Conservation (phyloP, 2,113 vertebrate genomes). For the Macaca mulatta region DNA sequence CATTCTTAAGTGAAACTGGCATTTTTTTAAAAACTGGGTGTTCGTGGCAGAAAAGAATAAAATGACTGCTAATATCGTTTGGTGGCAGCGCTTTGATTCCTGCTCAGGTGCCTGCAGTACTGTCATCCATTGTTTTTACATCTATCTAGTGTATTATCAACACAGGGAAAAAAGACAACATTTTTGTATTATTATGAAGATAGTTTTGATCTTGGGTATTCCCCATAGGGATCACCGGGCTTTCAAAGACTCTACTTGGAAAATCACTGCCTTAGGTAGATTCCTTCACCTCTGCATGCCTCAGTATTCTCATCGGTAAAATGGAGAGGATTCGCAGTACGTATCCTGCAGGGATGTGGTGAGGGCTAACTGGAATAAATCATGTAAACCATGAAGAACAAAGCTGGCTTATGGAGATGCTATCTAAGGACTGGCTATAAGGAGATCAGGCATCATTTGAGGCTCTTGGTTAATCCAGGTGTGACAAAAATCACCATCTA, state of each 20-base stretch:
- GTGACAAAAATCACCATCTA: not conserved
- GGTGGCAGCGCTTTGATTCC: not conserved
- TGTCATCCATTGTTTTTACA: not conserved
- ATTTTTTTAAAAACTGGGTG: not conserved
- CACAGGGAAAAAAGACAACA: not conserved
- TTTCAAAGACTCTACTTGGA: not conserved
- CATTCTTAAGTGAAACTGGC: not conserved
- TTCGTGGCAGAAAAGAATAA: too few relatives aligned
- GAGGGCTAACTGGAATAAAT: not conserved
- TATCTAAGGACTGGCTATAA: not conserved
- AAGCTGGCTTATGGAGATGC: not conserved
- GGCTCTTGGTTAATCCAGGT: not conserved
- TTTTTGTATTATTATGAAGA: not conserved
- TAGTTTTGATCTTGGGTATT: not conserved
- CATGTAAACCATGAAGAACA: not conserved
- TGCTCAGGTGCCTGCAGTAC: rapidly evolving
- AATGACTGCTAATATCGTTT: not conserved
- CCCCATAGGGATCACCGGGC: not conserved
- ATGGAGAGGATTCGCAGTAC: not conserved
- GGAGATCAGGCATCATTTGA: not conserved
- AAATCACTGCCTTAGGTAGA: too few relatives aligned
- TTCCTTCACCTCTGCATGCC: not conserved
- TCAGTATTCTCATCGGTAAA: not conserved
- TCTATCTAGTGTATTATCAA: not conserved
- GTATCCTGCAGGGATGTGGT: not conserved